Base-by-base conservation (phyloP, 2,113 vertebrate genomes). In the Notiomystis cincta region DNA sequence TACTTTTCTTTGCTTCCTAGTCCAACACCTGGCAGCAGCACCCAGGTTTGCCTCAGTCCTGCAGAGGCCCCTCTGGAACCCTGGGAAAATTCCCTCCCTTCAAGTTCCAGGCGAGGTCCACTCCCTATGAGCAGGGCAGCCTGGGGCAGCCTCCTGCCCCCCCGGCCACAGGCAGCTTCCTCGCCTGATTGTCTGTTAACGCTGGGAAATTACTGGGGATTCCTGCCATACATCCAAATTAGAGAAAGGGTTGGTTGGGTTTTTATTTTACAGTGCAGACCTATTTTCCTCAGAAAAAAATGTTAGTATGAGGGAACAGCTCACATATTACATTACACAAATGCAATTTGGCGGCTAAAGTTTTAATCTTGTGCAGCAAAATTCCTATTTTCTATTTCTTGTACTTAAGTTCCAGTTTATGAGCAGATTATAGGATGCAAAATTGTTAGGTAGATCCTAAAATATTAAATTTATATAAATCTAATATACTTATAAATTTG, bases 111-210 rank as follows among this genome's bases (percentile, higher is more conserved):
- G 57, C 7, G 4, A 67, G 27, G 21, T 6, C 27, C 13, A 2
- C 5, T 37, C 33, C 18, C 35, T 25, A 6, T 0, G 2, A 40
- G 18, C 3, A 0, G 0, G 1, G 20, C 23, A 44, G 44, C 31
- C 48, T 14, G 15, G 50, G 42, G 78, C 78, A 56, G 61, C 45
- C 78, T 56, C 40, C 45, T 18, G 50, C 54, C 38, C 3, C 35
- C 57, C 45, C 0, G 0, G 23, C 18, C 24, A 31, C 33, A 40
- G 33, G 51, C 25, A 27, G 22, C 19, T 60, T 33, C 66, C 61
- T n/a, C 31, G 4, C 35, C 75, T 9, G 8, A 19, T 35, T 61
- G 53, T 31, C 33, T n/a, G 61, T 18, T 53, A 53, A 37, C 14
- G 79, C 35, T 11, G 17, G 35, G 10, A 62, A 82, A 85, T 45